These are phyloP conservation scores for Pteropus rufus DNA, from an alignment of 2,797 vertebrate genomes.

Conservation along the genomic window DNA sequence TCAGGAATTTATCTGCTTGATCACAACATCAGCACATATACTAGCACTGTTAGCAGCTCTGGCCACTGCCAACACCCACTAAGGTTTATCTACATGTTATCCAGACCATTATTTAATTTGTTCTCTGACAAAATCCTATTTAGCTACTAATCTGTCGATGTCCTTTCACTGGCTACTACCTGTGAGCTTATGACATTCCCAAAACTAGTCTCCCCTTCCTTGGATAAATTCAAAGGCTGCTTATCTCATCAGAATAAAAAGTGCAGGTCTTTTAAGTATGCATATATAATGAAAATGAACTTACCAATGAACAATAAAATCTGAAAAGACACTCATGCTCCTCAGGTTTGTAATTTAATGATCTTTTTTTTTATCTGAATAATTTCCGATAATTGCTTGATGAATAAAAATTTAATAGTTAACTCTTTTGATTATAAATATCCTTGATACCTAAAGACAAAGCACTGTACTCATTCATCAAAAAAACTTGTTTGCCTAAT, in stretches of 20 bases:
- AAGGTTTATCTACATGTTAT: not conserved
- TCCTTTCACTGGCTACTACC: not conserved
- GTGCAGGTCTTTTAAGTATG: not conserved
- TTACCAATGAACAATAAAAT: not conserved
- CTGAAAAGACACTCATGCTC: not conserved
- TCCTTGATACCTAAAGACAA: not conserved
- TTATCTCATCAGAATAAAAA: not conserved
- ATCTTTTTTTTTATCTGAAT: not conserved
- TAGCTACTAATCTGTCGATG: not conserved
- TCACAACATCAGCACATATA: not conserved
- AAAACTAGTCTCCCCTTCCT: not conserved
- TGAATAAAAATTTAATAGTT: conserved; percentile 18
- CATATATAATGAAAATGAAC: not conserved
- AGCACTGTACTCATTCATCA: not conserved
- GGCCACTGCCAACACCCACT: not conserved
- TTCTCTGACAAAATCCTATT: conserved; percentile 2
- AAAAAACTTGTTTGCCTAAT: not conserved
- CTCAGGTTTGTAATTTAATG: conserved; percentile 12
- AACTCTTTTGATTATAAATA: conserved; percentile 28
- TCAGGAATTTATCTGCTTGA: not conserved
- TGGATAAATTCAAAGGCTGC: not conserved
- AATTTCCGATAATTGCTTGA: not conserved
- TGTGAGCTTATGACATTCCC: not conserved
- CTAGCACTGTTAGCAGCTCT: not conserved
- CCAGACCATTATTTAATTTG: not conserved